A percentile compares a stretch with the other conserved stretches of the same genome.
Evolutionary conservation across 2,888 invertebrate species (phyloP).

Genomic region (Drosophila buzzatii): DNA sequence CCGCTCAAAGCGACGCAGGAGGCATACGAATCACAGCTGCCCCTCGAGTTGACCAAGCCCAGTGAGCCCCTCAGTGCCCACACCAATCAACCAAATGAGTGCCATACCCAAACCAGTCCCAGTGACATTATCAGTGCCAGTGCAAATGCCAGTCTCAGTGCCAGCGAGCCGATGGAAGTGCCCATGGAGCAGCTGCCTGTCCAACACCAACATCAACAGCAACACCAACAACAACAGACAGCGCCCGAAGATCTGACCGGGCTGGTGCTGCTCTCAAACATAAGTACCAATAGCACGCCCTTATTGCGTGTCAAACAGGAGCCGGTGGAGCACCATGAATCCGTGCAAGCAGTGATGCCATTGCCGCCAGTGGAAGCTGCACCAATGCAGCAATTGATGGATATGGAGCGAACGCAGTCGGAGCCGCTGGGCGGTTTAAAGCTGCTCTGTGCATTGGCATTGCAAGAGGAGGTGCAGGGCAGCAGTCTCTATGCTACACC

Average conservation of each 20-base stretch:
- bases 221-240: conserved; percentile 28
- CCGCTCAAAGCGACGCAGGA: conserved; percentile 57
- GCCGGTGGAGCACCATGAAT: conserved; percentile 70
- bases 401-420: conserved; percentile 49
- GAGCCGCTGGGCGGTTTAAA: conserved; percentile 88
- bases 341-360: conserved; percentile 15
- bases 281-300: conserved; percentile 91
- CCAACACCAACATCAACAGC: not conserved
- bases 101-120: conserved; percentile 72
- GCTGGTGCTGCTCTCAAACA: conserved; percentile 91
- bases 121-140: conserved; percentile 58
- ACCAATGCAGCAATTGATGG: conserved; percentile 26
- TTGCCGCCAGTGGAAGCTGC: conserved; percentile 18
- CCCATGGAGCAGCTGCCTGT: conserved; percentile 20
- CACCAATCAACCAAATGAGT: conserved; percentile 59
- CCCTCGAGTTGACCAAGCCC: conserved; percentile 79
- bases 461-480: conserved; percentile 88
- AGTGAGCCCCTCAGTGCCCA: conserved; percentile 43
- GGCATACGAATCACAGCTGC: conserved; percentile 46
- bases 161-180: conserved; percentile 36
- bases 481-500: conserved; percentile 68
- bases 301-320: conserved; percentile 83
- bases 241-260: conserved; percentile 90
- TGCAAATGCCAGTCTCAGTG: conserved; percentile 41
- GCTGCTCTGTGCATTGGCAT: conserved; percentile 92